Evolutionary conservation across 2,888 invertebrate genomes (phyloP).

Genomic region (Liodrosophila aerea): DNA sequence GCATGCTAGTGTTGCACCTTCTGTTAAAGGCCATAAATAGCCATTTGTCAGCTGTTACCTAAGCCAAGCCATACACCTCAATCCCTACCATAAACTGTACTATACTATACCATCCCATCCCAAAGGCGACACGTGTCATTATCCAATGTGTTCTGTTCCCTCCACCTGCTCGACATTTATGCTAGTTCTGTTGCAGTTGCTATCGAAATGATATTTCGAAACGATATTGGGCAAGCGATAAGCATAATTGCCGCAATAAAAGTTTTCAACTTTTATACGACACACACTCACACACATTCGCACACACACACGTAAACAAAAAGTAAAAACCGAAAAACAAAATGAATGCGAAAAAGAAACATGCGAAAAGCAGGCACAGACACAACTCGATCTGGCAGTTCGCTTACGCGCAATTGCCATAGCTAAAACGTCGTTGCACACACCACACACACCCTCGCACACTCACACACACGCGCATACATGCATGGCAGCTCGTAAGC

Average conservation of each 20-base stretch:
- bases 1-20: conserved; percentile 18
- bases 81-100: no score
- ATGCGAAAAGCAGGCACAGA: background rate
- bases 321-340: conserved; percentile 13
- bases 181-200: conserved; percentile 37
- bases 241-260: conserved; percentile 82
- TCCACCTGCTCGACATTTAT: conserved; percentile 11
- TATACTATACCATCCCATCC: background rate
- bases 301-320: conserved; percentile 8
- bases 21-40: conserved; percentile 29
- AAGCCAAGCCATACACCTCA: no score
- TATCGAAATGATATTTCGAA: conserved; percentile 78
- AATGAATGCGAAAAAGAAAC: conserved; percentile 10
- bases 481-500: conserved; percentile 7
- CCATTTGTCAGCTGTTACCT: conserved; percentile 47
- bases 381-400: conserved; percentile 12
- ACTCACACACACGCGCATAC: conserved; percentile 14
- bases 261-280: conserved; percentile 79
- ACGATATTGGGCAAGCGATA: conserved; percentile 78
- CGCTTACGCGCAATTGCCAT: conserved; percentile 61
- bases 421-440: conserved; percentile 42
- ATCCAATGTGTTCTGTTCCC: conserved; percentile 8
- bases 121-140: conserved; percentile 40
- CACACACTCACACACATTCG: background rate
- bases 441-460: conserved; percentile 7